These are phyloP conservation scores for Drosophila neotestacea DNA, from an alignment of 2,888 invertebrate species.

Conservation along the genomic window DNA sequence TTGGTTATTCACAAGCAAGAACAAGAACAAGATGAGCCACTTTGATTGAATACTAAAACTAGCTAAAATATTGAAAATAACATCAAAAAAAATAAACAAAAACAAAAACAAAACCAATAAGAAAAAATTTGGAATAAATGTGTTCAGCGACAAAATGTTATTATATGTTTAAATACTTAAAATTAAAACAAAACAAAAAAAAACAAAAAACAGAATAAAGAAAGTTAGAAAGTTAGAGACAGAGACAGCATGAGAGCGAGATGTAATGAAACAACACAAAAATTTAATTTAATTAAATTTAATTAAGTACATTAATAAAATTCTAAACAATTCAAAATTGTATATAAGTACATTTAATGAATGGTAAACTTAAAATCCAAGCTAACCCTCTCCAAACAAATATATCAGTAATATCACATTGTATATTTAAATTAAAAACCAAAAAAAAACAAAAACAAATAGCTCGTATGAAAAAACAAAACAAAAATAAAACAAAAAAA, in stretches of 20 bases:
- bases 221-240: slow-evolving; percentile 22
- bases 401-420: slow-evolving; percentile 56
- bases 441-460: slow-evolving; percentile 15
- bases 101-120: slow-evolving; percentile 17
- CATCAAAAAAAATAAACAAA: neutral
- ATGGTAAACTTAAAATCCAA: slow-evolving; percentile 33
- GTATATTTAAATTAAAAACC: slow-evolving; percentile 53
- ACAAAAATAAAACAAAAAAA: slow-evolving; percentile 20
- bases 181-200: slow-evolving; percentile 5
- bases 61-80: slow-evolving; percentile 38
- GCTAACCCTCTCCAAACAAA: slow-evolving; percentile 25
- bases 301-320: slow-evolving; percentile 55
- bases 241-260: slow-evolving; percentile 9
- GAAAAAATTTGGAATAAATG: slow-evolving; percentile 70
- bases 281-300: slow-evolving; percentile 72
- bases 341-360: slow-evolving; percentile 43
- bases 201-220: neutral
- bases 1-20: slow-evolving; percentile 19
- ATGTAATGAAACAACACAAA: slow-evolving; percentile 35
- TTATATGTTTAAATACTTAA: slow-evolving; percentile 75
- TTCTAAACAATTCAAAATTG: slow-evolving; percentile 60
- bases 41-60: slow-evolving; percentile 30
- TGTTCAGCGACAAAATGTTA: slow-evolving; percentile 74
- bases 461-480: slow-evolving; percentile 37
- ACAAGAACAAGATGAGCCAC: slow-evolving; percentile 27